Evolutionary conservation across 2,888 invertebrate species (phyloP).

Genomic region (Automeris io): DNA sequence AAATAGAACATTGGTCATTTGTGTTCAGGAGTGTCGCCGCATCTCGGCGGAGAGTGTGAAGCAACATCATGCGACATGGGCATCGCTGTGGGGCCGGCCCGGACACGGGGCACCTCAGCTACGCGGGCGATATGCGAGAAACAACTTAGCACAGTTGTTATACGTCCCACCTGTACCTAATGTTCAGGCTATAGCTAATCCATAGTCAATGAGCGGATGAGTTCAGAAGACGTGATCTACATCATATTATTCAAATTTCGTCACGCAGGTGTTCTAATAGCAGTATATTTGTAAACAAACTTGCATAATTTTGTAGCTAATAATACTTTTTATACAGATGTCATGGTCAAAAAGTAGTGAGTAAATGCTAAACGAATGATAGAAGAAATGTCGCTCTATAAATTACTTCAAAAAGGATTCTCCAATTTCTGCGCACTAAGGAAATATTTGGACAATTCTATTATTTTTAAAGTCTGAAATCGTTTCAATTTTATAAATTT

Average conservation of each 20-base stretch:
- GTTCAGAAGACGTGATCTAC: not conserved
- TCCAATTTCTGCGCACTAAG: too few species aligned
- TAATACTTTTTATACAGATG: too few species aligned
- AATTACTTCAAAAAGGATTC: too few species aligned
- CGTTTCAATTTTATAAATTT: too few species aligned
- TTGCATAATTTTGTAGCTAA: too few species aligned
- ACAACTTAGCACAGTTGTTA: slow-evolving; percentile 56
- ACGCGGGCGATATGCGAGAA: slow-evolving; percentile 67
- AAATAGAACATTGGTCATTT: slow-evolving; percentile 4
- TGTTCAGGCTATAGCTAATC: slow-evolving; percentile 1
- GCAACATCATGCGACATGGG: slow-evolving; percentile 86
- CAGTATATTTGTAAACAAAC: too few species aligned
- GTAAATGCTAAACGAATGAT: too few species aligned
- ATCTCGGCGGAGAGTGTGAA: slow-evolving; percentile 81
- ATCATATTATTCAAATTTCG: not conserved
- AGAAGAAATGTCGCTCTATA: too few species aligned
- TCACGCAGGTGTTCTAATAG: too few species aligned
- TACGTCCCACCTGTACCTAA: slow-evolving; percentile 47
- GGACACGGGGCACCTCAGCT: slow-evolving; percentile 78
- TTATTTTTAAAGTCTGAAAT: too few species aligned
- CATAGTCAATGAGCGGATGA: not conserved
- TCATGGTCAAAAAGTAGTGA: too few species aligned
- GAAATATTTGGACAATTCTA: too few species aligned
- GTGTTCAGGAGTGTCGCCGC: slow-evolving; percentile 72
- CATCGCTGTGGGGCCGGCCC: slow-evolving; percentile 87